Base-by-base conservation (phyloP, 1,140 invertebrate genomes). In the Yoshiicerus persimilis region DNA sequence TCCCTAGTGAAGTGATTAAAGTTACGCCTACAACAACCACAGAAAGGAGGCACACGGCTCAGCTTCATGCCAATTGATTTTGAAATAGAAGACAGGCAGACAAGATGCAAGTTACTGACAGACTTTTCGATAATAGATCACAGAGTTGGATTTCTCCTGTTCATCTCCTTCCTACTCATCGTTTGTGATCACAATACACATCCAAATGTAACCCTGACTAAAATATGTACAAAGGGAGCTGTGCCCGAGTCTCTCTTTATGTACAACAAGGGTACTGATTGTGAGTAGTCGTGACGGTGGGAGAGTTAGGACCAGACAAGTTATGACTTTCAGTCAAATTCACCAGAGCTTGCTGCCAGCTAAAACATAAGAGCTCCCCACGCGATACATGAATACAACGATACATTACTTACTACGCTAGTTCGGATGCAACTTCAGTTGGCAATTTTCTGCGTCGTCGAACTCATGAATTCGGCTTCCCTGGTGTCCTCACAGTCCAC, bases 361-460 rank as follows among this genome's bases (percentile, higher is more conserved):
- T 2, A 56, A 56, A 56, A 56, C 47, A 56, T 56, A 56, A 56
- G n/a, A 56, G 47, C 10, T 4, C 10, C 10, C 39, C 20, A 13
- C 41, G 9, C 11, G 10, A 47, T 16, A 25, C 8, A 30, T 25
- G 16, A 16, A 47, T 11, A 47, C 41, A 4, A 20, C 11, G 41
- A 6, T 70, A 13, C 64, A 70, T 70, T 70, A 70, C 27, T 70
- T 70, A 47, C 11, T 47, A 56, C n/a, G n/a, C n/a, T n/a, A n/a
- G n/a, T n/a, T n/a, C n/a, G n/a, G 47, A 56, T 56, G n/a, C 47
- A 84, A 84, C 2, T 84, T 84, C 16, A 70, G 85, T 86, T 86
- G 62, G 56, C 85, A 86, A 86, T 86, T 86, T 86, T 86, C 85
- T 86, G 85, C 85, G 56, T 70, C 56, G 56, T 86, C 85, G 36